Base-by-base conservation (phyloP, 2,113 vertebrate species). In the Rhynchopsitta pachyrhyncha region DNA sequence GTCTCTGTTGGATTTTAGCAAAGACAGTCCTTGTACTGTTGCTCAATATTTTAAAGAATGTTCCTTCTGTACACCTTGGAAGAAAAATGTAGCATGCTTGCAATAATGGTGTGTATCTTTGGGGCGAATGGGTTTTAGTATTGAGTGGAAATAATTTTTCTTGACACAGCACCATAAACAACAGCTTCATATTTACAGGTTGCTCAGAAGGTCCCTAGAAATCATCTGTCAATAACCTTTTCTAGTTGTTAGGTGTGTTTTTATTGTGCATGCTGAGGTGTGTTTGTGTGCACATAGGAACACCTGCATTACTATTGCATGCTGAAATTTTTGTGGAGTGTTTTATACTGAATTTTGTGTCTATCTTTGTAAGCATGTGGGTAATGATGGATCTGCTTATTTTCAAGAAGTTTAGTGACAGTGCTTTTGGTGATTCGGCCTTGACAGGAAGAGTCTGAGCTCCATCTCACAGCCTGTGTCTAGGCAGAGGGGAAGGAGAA, bases 361-460 rank as follows among this genome's bases (percentile, higher is more conserved):
- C 44, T 69, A 22, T 37, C 49, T 75, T 62, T 74, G 57, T 87
- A 89, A 96, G 59, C n/a, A 41, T 59, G 66, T 0, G 2, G 25
- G 4, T 18, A 7, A 29, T 82, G 70, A 84, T 33, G 14, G 27
- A 53, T 74, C 33, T 52, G 31, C 17, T 79, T 75, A 29, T 81
- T 93, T 75, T 62, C 29, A 67, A 75, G 46, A 25, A 37, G 19
- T 62, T 74, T 70, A 62, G 69, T 73, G 53, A 39, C 52, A n/a
- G 23, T 0, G 0, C 8, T 69, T 69, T 39, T 1, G 0, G 47
- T 81, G 47, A 18, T 76, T 84, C 0, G 13, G 37, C 31, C 22
- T 77, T 52, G 37, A 11, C 47, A 64, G 41, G 57, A 73, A 22
- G 37, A 57, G 27, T n/a, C 50, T 84, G 50, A 87, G 42, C 47